phyloP scores from a whole-genome alignment of 2,113 vertebrate genomes.

The Oryzias javanicus region DNA sequence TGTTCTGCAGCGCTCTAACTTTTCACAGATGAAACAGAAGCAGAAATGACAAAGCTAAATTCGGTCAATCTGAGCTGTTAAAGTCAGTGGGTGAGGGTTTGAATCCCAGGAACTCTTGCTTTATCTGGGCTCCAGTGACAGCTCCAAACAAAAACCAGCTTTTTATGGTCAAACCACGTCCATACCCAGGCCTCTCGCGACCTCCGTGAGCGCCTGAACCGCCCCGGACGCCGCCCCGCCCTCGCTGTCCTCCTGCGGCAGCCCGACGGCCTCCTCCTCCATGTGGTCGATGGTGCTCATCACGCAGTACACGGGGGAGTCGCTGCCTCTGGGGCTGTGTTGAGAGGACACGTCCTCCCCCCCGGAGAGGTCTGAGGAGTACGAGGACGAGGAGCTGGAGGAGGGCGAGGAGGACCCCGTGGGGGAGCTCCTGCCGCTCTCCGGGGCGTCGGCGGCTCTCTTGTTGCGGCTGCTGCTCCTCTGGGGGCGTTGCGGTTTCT shows the following conservation, averaged over 20 bases:
- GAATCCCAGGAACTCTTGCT: no score
- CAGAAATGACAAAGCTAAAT: no score
- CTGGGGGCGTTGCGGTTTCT: slow-evolving; percentile 62
- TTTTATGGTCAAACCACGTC: slow-evolving; percentile 71
- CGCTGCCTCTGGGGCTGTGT: slow-evolving; percentile 50
- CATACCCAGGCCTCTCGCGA: slow-evolving; percentile 80
- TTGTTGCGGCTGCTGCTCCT: slow-evolving; percentile 50
- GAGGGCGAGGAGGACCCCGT: slow-evolving; percentile 54
- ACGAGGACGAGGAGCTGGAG: slow-evolving; percentile 60
- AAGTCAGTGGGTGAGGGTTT: no score
- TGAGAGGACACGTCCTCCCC: slow-evolving; percentile 44
- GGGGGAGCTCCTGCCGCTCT: slow-evolving; percentile 47
- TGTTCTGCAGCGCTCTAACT: no score
- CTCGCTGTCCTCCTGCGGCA: slow-evolving; percentile 38
- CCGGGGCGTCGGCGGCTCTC: slow-evolving; percentile 21
- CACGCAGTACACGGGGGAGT: slow-evolving; percentile 73
- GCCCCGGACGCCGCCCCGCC: slow-evolving; percentile 62
- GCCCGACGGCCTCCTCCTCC: slow-evolving; percentile 52
- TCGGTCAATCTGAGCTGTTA: no score
- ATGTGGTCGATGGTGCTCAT: slow-evolving; percentile 73
- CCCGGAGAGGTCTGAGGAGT: slow-evolving; percentile 59
- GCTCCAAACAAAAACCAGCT: no score
- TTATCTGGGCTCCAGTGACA: no score
- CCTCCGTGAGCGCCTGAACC: slow-evolving; percentile 74
- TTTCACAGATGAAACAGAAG: no score